A percentile compares a stretch with the other conserved stretches of the same genome.
phyloP scores from a whole-genome alignment of 2,797 vertebrate genomes.

The Poeciliopsis turneri region DNA sequence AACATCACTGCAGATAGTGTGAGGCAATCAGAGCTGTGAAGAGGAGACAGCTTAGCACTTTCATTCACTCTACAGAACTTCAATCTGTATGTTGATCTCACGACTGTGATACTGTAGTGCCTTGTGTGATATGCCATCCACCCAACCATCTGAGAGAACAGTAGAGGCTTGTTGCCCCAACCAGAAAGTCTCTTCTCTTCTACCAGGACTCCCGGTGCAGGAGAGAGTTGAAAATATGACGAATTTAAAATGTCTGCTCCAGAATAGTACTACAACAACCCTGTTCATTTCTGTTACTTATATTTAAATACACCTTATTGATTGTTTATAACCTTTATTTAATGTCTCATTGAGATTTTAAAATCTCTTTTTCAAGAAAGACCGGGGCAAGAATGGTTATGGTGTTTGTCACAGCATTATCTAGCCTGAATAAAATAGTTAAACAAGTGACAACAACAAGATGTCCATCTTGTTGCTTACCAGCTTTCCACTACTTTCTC shows the following conservation, averaged over 20 bases:
- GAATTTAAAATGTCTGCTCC: slow-evolving; percentile 64
- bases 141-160: slow-evolving; percentile 71
- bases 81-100: slow-evolving; percentile 59
- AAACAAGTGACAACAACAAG: not conserved
- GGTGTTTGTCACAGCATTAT: not conserved
- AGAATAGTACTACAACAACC: slow-evolving; percentile 53
- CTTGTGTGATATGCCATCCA: slow-evolving; percentile 65
- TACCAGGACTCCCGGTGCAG: slow-evolving; percentile 53
- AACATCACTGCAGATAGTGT: slow-evolving; percentile 22
- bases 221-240: slow-evolving; percentile 48
- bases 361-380: too few relatives aligned
- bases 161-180: slow-evolving; percentile 65
- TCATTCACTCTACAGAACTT: slow-evolving; percentile 38
- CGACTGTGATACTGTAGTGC: slow-evolving; percentile 58
- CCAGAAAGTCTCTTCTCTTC: slow-evolving; percentile 62
- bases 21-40: slow-evolving; percentile 30
- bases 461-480: not conserved
- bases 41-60: slow-evolving; percentile 25
- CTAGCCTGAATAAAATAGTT: not conserved
- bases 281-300: slow-evolving; percentile 22
- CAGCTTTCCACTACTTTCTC: not conserved
- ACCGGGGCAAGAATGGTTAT: not conserved
- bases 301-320: slow-evolving; percentile 10
- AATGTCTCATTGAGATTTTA: too few relatives aligned
- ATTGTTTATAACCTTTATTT: too few relatives aligned